A percentile compares a stretch with the other conserved stretches of the same genome.
These are phyloP conservation scores for Luidia sarsii DNA, from an alignment of 53 echinoderm and acorn worm genomes.

Conservation along the genomic window DNA sequence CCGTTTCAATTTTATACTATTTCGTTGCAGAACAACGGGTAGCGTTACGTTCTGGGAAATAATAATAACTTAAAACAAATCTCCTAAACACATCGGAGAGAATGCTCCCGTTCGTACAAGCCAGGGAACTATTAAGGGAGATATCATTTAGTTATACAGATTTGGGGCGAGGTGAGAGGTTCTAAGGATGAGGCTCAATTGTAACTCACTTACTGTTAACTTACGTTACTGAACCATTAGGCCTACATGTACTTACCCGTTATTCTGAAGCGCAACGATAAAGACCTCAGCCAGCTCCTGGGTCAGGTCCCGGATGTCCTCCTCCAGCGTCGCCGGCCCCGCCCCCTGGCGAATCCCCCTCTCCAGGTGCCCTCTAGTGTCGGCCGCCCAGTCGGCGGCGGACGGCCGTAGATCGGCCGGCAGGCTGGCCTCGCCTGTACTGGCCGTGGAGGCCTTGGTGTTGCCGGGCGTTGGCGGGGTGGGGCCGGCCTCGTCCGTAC, in stretches of 20 bases:
- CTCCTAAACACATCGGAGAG: no score
- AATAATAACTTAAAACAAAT: no score
- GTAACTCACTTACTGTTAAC: no score
- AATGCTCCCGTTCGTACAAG: no score
- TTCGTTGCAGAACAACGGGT: no score
- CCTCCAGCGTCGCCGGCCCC: conserved; percentile 24
- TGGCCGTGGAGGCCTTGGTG: conserved; percentile 29
- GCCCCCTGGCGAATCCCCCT: conserved; percentile 32
- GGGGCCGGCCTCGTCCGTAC: neutral
- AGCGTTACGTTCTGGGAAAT: no score
- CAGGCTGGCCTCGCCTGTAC: neutral
- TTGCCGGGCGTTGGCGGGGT: conserved; percentile 25
- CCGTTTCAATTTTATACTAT: no score
- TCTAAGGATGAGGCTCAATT: neutral
- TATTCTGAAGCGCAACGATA: conserved; percentile 82
- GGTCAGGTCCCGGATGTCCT: conserved; percentile 61
- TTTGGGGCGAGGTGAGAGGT: neutral
- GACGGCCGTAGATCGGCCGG: conserved; percentile 16
- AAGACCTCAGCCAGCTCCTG: conserved; percentile 74
- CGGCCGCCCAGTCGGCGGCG: conserved; percentile 22
- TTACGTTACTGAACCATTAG: no score
- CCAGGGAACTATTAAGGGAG: no score
- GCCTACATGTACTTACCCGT: conserved; percentile 57
- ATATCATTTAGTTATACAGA: neutral
- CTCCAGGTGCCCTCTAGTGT: conserved; percentile 50